Evolutionary conservation across 2,113 vertebrate species (phyloP).

Genomic region (Rhinoderma darwinii): DNA sequence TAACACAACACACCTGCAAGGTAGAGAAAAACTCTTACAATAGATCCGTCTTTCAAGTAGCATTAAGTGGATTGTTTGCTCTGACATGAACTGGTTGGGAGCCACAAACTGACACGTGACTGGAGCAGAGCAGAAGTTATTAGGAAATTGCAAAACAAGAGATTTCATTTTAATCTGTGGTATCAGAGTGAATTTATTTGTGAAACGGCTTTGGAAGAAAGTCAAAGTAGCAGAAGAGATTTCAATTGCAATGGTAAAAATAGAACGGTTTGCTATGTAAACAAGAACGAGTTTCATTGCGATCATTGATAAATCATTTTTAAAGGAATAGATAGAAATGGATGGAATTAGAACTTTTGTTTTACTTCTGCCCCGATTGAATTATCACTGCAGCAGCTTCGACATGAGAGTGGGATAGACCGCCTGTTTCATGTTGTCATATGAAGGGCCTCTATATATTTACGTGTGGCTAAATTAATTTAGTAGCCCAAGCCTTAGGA

Average conservation of each 20-base stretch:
- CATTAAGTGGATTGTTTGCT: background rate
- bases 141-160: background rate
- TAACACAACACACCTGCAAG: conserved; percentile 32
- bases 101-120: background rate
- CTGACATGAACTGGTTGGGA: background rate
- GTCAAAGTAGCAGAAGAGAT: background rate
- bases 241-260: background rate
- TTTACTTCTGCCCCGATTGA: background rate
- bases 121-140: background rate
- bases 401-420: background rate
- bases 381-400: background rate
- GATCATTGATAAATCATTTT: background rate
- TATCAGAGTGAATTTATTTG: background rate
- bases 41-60: background rate
- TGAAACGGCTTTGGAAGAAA: background rate
- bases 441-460: background rate
- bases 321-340: too few species aligned
- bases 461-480: too few species aligned
- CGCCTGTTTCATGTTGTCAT: background rate
- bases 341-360: too few species aligned
- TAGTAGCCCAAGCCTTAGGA: background rate
- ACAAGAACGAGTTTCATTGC: background rate
- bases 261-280: background rate
- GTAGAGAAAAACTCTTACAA: background rate
- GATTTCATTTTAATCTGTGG: conserved; percentile 17